These are phyloP conservation scores for Ceyx margarethae DNA, from an alignment of 2,113 vertebrate species.

Conservation along the genomic window DNA sequence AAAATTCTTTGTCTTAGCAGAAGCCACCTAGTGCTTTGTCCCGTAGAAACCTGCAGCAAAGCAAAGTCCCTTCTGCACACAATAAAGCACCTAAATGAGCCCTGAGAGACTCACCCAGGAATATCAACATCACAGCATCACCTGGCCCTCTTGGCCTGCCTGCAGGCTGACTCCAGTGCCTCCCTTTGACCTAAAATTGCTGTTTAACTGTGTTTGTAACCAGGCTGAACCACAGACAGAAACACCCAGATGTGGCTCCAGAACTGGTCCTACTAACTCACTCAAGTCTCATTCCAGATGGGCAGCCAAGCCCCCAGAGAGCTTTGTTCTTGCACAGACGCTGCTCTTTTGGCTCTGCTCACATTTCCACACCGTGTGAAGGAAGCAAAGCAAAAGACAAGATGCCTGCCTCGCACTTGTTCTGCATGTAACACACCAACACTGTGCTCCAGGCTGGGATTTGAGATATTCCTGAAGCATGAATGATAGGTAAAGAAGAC, in stretches of 20 bases:
- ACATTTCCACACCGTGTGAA: not conserved
- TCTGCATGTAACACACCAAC: not conserved
- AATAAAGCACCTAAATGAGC: not conserved
- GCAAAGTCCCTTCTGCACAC: not conserved
- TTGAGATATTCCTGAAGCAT: not conserved
- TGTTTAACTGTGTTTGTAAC: not conserved
- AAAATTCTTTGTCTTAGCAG: not conserved
- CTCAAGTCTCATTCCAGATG: not conserved
- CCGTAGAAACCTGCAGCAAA: not conserved
- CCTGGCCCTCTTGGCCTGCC: not conserved
- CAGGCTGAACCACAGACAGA: not conserved
- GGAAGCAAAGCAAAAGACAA: not conserved
- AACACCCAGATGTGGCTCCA: not conserved
- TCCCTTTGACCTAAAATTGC: not conserved
- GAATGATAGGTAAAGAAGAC: not conserved
- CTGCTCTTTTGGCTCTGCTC: not conserved
- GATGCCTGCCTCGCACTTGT: not conserved
- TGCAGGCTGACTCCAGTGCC: not conserved
- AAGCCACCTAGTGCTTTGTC: not conserved
- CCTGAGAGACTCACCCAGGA: not conserved
- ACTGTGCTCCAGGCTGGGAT: not conserved
- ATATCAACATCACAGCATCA: not conserved
- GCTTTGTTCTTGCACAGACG: not conserved
- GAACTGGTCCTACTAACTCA: no score
- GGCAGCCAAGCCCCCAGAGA: not conserved